Conservation (phyloP, 2,113 vertebrate species). For the Dunckerocampus dactyliophorus region DNA sequence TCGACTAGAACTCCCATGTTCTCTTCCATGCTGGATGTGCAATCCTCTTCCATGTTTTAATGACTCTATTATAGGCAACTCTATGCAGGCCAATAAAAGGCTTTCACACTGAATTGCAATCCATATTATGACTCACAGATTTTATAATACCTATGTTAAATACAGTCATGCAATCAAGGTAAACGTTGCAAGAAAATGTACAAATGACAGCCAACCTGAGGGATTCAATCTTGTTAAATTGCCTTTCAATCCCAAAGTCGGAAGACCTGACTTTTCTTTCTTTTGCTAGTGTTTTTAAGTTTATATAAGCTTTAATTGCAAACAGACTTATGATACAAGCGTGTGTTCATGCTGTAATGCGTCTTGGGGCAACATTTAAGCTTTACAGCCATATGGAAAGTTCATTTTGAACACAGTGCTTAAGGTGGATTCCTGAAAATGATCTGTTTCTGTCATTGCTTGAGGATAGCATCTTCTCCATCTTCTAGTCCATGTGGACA, state of each 20-base stretch:
- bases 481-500: conserved; percentile 35
- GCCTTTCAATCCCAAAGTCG: conserved; percentile 16
- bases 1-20: conserved; percentile 46
- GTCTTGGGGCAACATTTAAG: conserved; percentile 59
- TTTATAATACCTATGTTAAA: conserved; percentile 61
- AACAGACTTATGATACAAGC: conserved; percentile 50
- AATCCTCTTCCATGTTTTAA: conserved; percentile 63
- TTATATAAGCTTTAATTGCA: conserved; percentile 39
- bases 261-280: background rate
- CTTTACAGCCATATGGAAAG: conserved; percentile 66
- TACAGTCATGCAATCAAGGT: conserved; percentile 57
- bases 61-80: conserved; percentile 67
- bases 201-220: conserved; percentile 24
- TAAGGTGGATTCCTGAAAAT: conserved; percentile 66
- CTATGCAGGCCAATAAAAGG: conserved; percentile 63
- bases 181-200: conserved; percentile 14
- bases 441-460: conserved; percentile 73
- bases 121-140: conserved; percentile 64
- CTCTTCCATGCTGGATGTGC: conserved; percentile 48
- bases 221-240: conserved; percentile 31
- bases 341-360: conserved; percentile 52
- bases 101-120: conserved; percentile 66
- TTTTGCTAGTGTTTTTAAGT: conserved; percentile 22
- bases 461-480: conserved; percentile 21
- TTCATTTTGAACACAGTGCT: conserved; percentile 60